phyloP scores from a whole-genome alignment of 2,797 vertebrate genomes.

The Sardinella longiceps region DNA sequence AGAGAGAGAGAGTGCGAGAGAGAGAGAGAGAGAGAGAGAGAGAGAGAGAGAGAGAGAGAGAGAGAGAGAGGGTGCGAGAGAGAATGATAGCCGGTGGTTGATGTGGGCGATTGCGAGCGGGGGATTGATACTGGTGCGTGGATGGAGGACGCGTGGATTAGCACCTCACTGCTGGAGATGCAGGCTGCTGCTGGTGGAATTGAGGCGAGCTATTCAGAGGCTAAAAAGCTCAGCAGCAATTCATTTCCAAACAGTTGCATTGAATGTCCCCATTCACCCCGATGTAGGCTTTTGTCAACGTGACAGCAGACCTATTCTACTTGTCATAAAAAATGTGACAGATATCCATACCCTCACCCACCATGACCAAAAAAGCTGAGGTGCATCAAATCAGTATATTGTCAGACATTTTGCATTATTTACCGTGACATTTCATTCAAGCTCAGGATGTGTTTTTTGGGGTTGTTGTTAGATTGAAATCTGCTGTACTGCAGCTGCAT shows the following conservation, averaged over 20 bases:
- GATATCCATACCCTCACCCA: slow-evolving; percentile 11
- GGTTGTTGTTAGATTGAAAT: neutral
- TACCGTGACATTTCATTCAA: slow-evolving; percentile 2
- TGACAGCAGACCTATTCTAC: slow-evolving; percentile 19
- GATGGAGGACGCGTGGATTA: slow-evolving; percentile 65
- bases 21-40: neutral
- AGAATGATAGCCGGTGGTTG: slow-evolving; percentile 50
- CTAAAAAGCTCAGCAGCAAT: slow-evolving; percentile 16
- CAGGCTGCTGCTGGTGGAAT: slow-evolving; percentile 31
- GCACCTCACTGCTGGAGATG: slow-evolving; percentile 64
- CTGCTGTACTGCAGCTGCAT: neutral
- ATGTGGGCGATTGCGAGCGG: slow-evolving; percentile 66
- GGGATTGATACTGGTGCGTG: slow-evolving; percentile 72
- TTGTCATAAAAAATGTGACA: slow-evolving; percentile 20
- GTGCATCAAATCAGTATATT: neutral
- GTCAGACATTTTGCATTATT: slow-evolving; percentile 20
- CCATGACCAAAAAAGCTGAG: neutral
- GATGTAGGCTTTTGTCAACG: slow-evolving; percentile 13
- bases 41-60: neutral
- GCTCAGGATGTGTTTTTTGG: neutral
- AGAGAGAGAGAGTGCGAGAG: neutral
- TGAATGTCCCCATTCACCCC: slow-evolving; percentile 21
- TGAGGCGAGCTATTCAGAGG: neutral
- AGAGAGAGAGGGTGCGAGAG: neutral
- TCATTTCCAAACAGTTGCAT: slow-evolving; percentile 5